Conservation (phyloP, 2,113 vertebrate genomes). For the Indicator indicator region DNA sequence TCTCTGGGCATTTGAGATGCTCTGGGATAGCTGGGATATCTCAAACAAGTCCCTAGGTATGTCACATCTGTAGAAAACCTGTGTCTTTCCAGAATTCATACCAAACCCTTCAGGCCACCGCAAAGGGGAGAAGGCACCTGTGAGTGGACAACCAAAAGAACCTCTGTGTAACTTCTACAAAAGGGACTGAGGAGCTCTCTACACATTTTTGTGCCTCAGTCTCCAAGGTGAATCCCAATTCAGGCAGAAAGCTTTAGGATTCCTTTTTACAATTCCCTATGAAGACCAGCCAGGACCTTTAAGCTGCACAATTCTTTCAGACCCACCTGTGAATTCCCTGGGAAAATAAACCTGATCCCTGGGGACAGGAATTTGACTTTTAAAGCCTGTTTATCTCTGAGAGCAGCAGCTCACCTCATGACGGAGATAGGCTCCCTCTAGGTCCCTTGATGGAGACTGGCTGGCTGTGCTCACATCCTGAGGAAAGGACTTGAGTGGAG, state of each 20-base stretch:
- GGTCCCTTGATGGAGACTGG: background rate
- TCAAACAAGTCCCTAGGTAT: background rate
- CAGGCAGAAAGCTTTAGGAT: background rate
- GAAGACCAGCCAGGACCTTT: background rate
- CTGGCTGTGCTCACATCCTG: background rate
- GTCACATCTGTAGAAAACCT: background rate
- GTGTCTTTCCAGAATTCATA: background rate
- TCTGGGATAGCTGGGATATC: background rate
- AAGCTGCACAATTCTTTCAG: accelerated
- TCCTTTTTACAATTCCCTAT: background rate
- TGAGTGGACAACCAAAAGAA: background rate
- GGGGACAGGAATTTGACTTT: accelerated
- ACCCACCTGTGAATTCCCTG: background rate
- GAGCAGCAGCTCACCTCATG: background rate
- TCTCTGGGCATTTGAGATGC: background rate
- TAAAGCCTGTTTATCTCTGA: background rate
- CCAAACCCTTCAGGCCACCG: background rate
- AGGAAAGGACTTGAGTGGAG: background rate
- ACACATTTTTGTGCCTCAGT: background rate
- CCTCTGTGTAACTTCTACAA: background rate
- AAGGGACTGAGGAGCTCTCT: background rate
- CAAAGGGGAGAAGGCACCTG: background rate
- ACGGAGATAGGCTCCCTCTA: accelerated
- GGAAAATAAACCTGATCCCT: background rate
- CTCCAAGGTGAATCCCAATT: background rate